These are phyloP conservation scores for Thaumatotibia leucotreta DNA, from an alignment of 1,140 invertebrate genomes.

Conservation along the genomic window DNA sequence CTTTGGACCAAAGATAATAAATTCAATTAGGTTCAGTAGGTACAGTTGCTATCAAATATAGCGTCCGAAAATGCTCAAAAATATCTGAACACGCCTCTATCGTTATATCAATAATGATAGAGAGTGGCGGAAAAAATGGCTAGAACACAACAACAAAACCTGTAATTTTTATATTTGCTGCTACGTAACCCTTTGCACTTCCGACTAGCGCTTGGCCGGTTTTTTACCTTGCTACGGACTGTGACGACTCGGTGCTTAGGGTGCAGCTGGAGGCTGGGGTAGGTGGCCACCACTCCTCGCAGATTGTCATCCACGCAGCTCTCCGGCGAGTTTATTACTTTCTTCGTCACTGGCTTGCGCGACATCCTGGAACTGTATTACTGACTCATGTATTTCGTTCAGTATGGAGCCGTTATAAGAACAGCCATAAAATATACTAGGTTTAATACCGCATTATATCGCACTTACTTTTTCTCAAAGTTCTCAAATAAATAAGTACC, in stretches of 20 bases:
- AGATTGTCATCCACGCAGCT: conserved; percentile 83
- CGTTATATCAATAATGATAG: too few species aligned
- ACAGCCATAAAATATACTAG: not conserved
- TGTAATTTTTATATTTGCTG: too few species aligned
- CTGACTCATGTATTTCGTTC: not conserved
- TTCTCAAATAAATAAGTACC: too few species aligned
- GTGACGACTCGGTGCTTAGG: conserved; percentile 79
- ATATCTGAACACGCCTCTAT: too few species aligned
- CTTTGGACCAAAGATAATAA: too few species aligned
- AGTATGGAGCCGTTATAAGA: not conserved
- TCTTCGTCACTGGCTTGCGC: conserved; percentile 73
- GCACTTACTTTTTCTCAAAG: not conserved
- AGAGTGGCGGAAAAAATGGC: too few species aligned
- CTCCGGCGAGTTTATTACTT: conserved; percentile 81
- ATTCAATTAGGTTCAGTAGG: too few species aligned
- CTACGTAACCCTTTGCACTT: too few species aligned
- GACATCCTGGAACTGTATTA: conserved; percentile 23
- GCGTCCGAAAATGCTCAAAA: too few species aligned
- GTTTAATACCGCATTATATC: not conserved
- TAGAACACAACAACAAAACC: too few species aligned
- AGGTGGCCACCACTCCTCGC: conserved; percentile 79
- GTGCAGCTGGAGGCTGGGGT: conserved; percentile 80
- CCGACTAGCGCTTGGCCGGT: too few species aligned
- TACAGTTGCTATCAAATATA: too few species aligned
- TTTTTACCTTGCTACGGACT: conserved; percentile 36